Evolutionary conservation across 35 echinoderm and acorn worm genomes (phyloP).

Genomic region (Diadema setosum): DNA sequence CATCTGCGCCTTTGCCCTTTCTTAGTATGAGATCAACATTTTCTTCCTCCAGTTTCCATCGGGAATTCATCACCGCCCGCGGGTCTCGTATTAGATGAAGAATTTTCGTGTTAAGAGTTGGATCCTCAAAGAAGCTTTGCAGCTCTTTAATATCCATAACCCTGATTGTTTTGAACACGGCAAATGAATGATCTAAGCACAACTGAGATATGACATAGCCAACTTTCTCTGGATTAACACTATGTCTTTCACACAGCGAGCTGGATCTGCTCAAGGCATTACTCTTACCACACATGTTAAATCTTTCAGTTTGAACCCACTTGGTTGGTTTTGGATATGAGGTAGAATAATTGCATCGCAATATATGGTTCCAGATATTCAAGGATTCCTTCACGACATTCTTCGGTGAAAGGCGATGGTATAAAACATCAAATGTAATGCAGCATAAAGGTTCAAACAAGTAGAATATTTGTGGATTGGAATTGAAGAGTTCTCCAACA

Average conservation of each 20-base stretch:
- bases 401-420: background rate
- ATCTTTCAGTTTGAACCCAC: background rate
- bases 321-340: background rate
- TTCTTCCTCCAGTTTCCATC: background rate
- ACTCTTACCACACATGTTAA: background rate
- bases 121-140: conserved; percentile 13
- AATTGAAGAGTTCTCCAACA: conserved; percentile 80
- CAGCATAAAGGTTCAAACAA: conserved; percentile 66
- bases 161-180: conserved; percentile 71
- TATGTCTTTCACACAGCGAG: background rate
- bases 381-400: background rate
- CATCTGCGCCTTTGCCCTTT: conserved; percentile 15
- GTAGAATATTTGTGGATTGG: conserved; percentile 74
- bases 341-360: background rate
- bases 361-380: background rate
- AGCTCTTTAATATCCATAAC: conserved; percentile 24
- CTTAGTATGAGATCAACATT: conserved; percentile 65
- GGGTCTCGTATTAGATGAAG: conserved; percentile 80
- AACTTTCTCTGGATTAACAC: background rate
- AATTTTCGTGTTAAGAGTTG: conserved; percentile 52
- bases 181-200: background rate
- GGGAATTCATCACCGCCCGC: conserved; percentile 75
- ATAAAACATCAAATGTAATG: background rate
- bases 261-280: background rate
- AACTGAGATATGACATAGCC: background rate